phyloP scores from a whole-genome alignment of 2,888 invertebrate species.

The Sepiola atlantica region DNA sequence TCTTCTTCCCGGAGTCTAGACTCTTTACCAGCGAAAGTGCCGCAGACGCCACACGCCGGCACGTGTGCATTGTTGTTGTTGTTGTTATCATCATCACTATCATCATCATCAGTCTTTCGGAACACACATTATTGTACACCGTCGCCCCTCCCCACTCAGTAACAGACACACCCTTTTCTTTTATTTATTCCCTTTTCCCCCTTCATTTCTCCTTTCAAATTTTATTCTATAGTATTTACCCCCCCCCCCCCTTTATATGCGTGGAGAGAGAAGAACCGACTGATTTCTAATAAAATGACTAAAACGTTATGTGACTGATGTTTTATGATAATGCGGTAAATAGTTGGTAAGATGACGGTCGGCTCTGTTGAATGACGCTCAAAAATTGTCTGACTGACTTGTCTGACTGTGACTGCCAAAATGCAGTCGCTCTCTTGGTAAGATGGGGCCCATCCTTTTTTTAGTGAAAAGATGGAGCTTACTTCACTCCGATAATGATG shows the following conservation, averaged over 20 bases:
- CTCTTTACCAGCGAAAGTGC: background rate
- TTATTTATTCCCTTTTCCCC: background rate
- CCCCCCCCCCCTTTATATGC: background rate
- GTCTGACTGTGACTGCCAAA: background rate
- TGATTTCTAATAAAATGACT: background rate
- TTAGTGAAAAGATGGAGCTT: background rate
- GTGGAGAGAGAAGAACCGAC: background rate
- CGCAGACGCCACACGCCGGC: slow-evolving; percentile 18
- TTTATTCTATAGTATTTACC: background rate
- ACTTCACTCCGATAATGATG: background rate
- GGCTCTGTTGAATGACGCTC: background rate
- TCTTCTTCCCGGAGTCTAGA: background rate
- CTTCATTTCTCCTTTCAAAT: background rate
- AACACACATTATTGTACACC: background rate
- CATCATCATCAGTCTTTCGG: background rate
- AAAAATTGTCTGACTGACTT: background rate
- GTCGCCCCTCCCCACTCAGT: background rate
- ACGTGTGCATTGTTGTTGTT: background rate
- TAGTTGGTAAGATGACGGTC: background rate
- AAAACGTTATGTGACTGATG: background rate
- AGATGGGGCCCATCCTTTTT: background rate
- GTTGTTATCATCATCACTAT: background rate
- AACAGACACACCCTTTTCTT: background rate
- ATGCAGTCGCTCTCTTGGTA: background rate
- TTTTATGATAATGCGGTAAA: background rate